Conservation (phyloP, 30 jellyfish, hydroid and myxozoan genomes). For the Clytia hemisphaerica region DNA sequence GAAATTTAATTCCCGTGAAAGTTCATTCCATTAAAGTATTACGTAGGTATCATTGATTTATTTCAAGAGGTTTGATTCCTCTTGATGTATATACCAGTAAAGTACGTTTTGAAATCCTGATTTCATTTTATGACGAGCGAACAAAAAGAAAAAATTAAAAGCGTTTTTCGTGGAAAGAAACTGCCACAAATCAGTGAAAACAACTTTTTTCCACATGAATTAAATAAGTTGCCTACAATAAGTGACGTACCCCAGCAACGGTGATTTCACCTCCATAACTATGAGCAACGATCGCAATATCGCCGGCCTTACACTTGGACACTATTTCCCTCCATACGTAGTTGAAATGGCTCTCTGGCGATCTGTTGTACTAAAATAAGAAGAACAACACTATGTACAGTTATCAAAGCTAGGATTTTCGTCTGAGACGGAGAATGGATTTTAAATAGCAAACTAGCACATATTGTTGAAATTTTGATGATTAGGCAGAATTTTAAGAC, state of each 20-base stretch:
- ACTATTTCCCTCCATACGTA: slow-evolving; percentile 75
- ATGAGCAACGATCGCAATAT: slow-evolving; percentile 91
- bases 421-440: too few species aligned
- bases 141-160: neutral
- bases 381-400: too few species aligned
- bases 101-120: neutral
- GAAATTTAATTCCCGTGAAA: too few species aligned
- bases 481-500: too few species aligned
- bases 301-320: slow-evolving; percentile 26
- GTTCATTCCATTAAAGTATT: too few species aligned
- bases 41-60: too few species aligned
- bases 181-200: neutral
- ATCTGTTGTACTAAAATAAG: slow-evolving; percentile 21
- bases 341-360: slow-evolving; percentile 43
- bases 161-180: neutral
- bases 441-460: too few species aligned
- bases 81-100: neutral
- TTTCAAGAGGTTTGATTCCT: too few species aligned
- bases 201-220: too few species aligned
- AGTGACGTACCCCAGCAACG: slow-evolving; percentile 64
- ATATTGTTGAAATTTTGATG: too few species aligned
- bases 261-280: slow-evolving; percentile 88
- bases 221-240: too few species aligned
- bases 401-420: too few species aligned
- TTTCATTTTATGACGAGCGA: neutral